A percentile compares a stretch with the other conserved stretches of the same genome.
These are phyloP conservation scores for Sphaeramia orbicularis DNA, from an alignment of 2,797 vertebrate species.

Conservation along the genomic window DNA sequence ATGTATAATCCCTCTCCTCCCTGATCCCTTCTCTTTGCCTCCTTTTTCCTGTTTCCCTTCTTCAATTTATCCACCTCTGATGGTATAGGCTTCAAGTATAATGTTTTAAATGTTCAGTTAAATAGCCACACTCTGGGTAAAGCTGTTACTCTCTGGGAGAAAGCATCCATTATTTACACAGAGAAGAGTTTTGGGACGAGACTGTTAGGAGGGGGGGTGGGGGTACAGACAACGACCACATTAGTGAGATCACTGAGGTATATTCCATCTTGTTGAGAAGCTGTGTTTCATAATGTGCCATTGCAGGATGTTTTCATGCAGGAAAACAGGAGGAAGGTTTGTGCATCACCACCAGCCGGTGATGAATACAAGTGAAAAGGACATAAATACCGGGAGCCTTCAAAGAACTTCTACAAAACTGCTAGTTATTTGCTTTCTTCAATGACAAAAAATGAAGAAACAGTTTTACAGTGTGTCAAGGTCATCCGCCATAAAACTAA, in stretches of 20 bases:
- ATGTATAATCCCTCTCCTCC: slow-evolving; percentile 42
- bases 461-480: no score
- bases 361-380: slow-evolving; percentile 30
- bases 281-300: slow-evolving; percentile 46
- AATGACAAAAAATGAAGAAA: no score
- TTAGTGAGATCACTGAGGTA: slow-evolving; percentile 66
- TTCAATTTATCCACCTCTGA: slow-evolving; percentile 52
- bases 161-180: slow-evolving; percentile 68
- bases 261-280: slow-evolving; percentile 58
- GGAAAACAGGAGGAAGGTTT: slow-evolving; percentile 28
- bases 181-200: slow-evolving; percentile 31
- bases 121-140: slow-evolving; percentile 57
- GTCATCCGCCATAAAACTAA: no score
- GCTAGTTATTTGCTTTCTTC: not conserved
- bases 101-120: slow-evolving; percentile 71
- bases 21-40: slow-evolving; percentile 40
- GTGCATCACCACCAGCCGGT: slow-evolving; percentile 6
- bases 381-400: slow-evolving; percentile 36
- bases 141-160: slow-evolving; percentile 49
- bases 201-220: slow-evolving; percentile 18
- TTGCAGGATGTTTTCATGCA: slow-evolving; percentile 52
- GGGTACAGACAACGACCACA: slow-evolving; percentile 54
- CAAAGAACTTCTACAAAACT: slow-evolving; percentile 9
- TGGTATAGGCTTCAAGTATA: slow-evolving; percentile 50
- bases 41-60: slow-evolving; percentile 46